Evolutionary conservation across 2,888 invertebrate genomes (phyloP).

Genomic region (Limenitis arthemis): DNA sequence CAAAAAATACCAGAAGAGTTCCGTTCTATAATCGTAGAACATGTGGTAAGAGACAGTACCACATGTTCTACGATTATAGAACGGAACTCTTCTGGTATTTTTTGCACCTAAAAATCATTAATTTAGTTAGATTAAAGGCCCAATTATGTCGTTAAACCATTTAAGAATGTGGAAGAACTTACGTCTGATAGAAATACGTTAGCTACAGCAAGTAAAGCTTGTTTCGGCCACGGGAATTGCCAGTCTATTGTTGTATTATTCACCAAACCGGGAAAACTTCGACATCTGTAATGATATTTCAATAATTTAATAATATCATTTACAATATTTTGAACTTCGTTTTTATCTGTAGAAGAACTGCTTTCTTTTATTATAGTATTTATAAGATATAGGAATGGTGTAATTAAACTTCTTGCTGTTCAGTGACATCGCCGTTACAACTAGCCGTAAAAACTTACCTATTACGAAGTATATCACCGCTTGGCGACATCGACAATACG

Average conservation of each 20-base stretch:
- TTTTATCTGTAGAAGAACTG: no score
- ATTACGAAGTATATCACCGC: conserved; percentile 85
- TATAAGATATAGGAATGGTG: no score
- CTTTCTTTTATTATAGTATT: no score
- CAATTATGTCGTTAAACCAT: not conserved
- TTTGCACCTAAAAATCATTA: conserved; percentile 62
- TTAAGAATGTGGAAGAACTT: conserved; percentile 36
- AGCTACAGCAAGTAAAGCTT: conserved; percentile 90
- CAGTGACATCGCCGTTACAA: not conserved
- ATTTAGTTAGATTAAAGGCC: not conserved
- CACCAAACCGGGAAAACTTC: conserved; percentile 93
- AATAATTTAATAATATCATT: no score
- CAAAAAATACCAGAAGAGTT: conserved; percentile 77
- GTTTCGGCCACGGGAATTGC: conserved; percentile 95
- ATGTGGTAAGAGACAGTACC: no score
- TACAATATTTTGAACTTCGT: no score
- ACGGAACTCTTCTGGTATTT: conserved; percentile 78
- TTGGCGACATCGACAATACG: conserved; percentile 92
- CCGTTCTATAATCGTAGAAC: conserved; percentile 81
- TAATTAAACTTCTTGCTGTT: not conserved
- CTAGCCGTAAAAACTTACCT: conserved; percentile 44
- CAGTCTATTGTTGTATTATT: conserved; percentile 95
- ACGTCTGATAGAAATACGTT: conserved; percentile 86
- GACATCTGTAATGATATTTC: conserved; percentile 64
- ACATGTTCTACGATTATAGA: conserved; percentile 85